phyloP scores from a whole-genome alignment of 92 coral and sea anemone species.

The Desmophyllum pertusum region DNA sequence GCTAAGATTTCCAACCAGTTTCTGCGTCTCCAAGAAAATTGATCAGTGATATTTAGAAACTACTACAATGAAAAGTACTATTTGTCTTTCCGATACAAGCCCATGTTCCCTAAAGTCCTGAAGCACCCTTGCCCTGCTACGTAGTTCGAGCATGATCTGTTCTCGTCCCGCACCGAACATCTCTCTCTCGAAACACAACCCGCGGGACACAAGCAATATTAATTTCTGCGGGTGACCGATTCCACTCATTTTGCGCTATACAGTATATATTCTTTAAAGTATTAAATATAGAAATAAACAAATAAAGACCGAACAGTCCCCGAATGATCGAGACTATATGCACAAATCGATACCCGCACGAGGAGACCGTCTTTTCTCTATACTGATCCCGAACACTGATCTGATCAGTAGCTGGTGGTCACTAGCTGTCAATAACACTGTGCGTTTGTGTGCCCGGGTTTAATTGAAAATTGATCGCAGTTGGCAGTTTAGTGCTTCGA shows the following conservation, averaged over 20 bases:
- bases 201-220: slow-evolving; percentile 9
- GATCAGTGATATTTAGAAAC: neutral
- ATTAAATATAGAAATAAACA: neutral
- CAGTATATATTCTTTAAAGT: neutral
- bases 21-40: neutral
- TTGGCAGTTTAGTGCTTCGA: neutral
- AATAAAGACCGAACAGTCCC: neutral
- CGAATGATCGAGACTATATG: neutral
- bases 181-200: neutral
- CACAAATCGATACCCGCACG: too few relatives aligned
- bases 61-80: neutral
- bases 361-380: too few relatives aligned
- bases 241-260: neutral
- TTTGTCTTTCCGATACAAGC: neutral
- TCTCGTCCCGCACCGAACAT: neutral
- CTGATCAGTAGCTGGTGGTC: neutral
- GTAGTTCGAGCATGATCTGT: neutral
- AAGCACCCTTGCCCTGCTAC: neutral
- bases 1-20: too few relatives aligned
- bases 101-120: neutral
- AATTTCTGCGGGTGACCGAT: neutral
- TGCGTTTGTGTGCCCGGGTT: neutral
- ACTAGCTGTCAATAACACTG: too few relatives aligned
- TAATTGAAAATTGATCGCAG: neutral
- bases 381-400: too few relatives aligned